Evolutionary conservation across 2,113 vertebrate genomes (phyloP), one percentile per base, ranked within the genome.

Genomic region (Sylvietta virens): DNA sequence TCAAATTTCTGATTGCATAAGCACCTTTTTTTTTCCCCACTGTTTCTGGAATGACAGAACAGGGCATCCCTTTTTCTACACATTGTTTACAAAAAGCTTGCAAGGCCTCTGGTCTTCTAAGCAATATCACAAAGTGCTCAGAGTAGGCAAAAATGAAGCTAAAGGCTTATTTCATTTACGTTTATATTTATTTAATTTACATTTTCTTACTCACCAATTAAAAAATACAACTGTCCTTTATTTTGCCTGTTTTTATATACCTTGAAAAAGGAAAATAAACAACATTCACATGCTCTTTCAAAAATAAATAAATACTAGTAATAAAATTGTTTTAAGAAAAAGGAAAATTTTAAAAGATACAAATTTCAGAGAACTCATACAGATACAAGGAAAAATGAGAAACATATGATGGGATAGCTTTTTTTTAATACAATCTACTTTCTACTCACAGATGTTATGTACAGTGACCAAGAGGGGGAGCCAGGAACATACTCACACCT

Each of bases 1-100:
- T 73, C n/a, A 57, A 85, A 94, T 79, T 90, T 58, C n/a, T 62
- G 70, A 86, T 81, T 91, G 90, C 31, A 16, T 83, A 95, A 95
- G 35, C 57, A 66, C 0, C 3, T 13, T 40, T n/a, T 67, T 62
- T 7, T 9, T 3, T 2, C 2, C 6, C 19, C 22, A 27, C 3
- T 76, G 56, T 74, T 82, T 81, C 66, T 85, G 13, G 10, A 85
- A 50, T 27, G 81, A 81, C 1, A 74, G 23, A 81, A 77, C 15
- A 70, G 19, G 15, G 71, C 11, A 47, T 17, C 33, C 40, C 37
- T 82, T 80, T 73, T 77, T 53, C 66, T 58, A 78, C 27, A 7
- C 19, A 48, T 19, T 44, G 40, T 22, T 92, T 77, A 82, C 39
- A 82, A 45, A 6, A 54, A 73, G 21, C 31, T 70, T 83, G 62